Conservation (phyloP, 2,797 vertebrate genomes). For the Leucoraja ocellata region DNA sequence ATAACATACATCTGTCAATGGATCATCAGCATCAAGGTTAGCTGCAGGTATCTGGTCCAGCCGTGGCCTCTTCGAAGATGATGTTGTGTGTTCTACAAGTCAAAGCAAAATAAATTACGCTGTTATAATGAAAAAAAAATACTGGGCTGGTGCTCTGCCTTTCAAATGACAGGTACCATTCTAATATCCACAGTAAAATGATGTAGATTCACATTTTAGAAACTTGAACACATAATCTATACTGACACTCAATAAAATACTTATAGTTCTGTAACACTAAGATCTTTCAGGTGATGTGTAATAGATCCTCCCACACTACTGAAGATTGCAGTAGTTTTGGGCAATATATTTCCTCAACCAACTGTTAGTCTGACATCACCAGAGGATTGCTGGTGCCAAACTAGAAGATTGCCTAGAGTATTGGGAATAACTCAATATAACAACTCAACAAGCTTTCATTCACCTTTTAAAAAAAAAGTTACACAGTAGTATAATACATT, state of each 20-base stretch:
- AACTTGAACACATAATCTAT: neutral
- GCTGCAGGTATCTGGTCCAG: slow-evolving; percentile 95
- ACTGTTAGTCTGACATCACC: too few relatives aligned
- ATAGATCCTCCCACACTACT: neutral
- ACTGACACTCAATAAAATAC: neutral
- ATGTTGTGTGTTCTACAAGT: slow-evolving; percentile 79
- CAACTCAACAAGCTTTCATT: too few relatives aligned
- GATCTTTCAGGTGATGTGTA: neutral
- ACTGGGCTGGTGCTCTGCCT: neutral
- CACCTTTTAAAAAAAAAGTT: too few relatives aligned
- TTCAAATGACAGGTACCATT: neutral
- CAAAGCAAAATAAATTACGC: slow-evolving; percentile 30
- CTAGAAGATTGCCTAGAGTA: too few relatives aligned
- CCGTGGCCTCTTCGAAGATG: slow-evolving; percentile 90
- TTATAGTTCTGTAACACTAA: neutral
- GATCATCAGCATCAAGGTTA: slow-evolving; percentile 93
- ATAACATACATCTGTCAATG: slow-evolving; percentile 79
- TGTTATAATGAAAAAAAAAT: neutral
- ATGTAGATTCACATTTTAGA: neutral
- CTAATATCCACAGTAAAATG: neutral
- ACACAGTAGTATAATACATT: too few relatives aligned
- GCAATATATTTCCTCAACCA: neutral
- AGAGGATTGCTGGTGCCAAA: too few relatives aligned
- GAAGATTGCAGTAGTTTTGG: neutral
- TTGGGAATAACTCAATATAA: too few relatives aligned